Evolutionary conservation across 1,140 invertebrate species (phyloP).

Genomic region (Berghia stephanieae): DNA sequence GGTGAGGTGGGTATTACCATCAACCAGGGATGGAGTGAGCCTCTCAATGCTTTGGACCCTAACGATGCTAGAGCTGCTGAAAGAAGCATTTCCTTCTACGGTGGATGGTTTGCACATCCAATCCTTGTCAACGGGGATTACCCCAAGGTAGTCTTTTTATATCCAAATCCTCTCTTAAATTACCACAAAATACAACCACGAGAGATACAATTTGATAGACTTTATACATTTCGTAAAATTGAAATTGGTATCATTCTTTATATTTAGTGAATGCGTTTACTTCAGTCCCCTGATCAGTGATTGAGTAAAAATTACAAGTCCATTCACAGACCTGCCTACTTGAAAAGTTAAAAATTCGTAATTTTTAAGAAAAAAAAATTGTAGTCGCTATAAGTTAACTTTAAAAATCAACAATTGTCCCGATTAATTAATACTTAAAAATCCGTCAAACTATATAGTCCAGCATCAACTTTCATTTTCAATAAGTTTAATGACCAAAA

Average conservation of each 20-base stretch:
- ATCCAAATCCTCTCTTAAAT: neutral
- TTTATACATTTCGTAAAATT: neutral
- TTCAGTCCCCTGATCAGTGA: no score
- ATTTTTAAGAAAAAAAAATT: no score
- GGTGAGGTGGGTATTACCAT: constrained; percentile 39
- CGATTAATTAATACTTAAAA: no score
- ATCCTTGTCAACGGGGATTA: constrained; percentile 62
- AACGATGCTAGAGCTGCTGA: constrained; percentile 37
- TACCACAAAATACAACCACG: neutral
- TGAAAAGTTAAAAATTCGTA: no score
- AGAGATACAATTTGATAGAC: neutral
- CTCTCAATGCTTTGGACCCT: constrained; percentile 29
- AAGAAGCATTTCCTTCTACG: constrained; percentile 43
- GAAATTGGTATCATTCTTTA: neutral
- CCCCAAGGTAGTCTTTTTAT: constrained; percentile 41
- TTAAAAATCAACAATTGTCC: no score
- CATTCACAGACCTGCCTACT: no score
- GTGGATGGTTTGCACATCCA: constrained; percentile 61
- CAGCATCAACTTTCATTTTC: no score
- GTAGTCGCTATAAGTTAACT: no score
- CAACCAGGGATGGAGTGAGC: constrained; percentile 32
- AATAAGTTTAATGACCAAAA: no score
- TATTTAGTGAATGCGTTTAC: no score
- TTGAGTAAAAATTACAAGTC: no score
- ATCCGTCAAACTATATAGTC: no score